Evolutionary conservation across 2,113 vertebrate genomes (phyloP).

Genomic region (Sardina pilchardus): DNA sequence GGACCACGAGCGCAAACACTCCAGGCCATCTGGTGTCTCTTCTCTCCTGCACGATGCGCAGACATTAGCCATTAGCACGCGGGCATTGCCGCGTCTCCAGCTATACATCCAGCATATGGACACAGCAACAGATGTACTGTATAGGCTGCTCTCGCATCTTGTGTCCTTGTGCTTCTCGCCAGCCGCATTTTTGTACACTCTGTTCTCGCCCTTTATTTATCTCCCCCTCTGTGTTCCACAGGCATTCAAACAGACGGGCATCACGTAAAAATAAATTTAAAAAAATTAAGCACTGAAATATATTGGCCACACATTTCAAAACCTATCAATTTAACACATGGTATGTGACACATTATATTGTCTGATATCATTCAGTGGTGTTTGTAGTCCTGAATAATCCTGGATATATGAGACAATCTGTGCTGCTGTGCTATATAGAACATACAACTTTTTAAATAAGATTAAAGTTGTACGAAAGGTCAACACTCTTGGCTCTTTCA

Average conservation of each 20-base stretch:
- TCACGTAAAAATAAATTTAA: no score
- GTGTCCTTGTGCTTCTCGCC: no score
- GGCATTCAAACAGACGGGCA: background rate
- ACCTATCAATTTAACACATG: no score
- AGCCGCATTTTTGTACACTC: no score
- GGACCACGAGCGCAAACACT: background rate
- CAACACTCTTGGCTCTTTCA: background rate
- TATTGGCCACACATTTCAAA: background rate
- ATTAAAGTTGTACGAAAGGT: background rate
- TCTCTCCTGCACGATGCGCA: background rate
- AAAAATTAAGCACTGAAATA: no score
- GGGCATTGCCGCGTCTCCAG: background rate
- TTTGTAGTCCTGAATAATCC: no score
- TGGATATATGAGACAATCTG: background rate
- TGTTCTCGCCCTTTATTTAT: background rate
- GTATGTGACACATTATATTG: no score
- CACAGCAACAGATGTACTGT: background rate
- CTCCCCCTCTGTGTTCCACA: background rate
- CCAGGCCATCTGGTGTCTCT: background rate
- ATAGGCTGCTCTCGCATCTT: no score
- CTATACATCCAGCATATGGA: background rate
- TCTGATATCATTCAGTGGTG: no score
- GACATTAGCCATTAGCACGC: background rate
- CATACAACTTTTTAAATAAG: background rate
- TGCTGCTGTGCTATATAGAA: background rate